Conservation (phyloP, 1,140 invertebrate species). For the Sarcophaga peregrina region DNA sequence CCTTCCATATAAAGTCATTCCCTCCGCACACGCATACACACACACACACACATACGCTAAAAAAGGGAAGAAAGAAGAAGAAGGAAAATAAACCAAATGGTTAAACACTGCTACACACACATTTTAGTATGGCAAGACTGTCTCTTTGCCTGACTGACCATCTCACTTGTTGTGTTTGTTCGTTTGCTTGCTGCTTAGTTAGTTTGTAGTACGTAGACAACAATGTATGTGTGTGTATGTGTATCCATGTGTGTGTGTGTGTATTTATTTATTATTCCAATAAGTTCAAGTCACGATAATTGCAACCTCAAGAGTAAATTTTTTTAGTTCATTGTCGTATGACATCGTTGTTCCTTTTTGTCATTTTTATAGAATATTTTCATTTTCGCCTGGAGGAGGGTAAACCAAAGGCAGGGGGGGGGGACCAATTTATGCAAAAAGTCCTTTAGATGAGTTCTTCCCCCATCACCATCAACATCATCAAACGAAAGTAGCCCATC, state of each 20-base stretch:
- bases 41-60: background rate
- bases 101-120: too few species aligned
- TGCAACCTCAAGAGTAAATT: slow-evolving; percentile 33
- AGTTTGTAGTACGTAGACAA: background rate
- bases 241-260: background rate
- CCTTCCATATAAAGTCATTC: slow-evolving; percentile 30
- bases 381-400: background rate
- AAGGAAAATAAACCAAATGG: background rate
- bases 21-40: background rate
- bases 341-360: background rate
- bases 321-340: slow-evolving; percentile 8
- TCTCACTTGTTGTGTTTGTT: background rate
- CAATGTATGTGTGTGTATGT: background rate
- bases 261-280: slow-evolving; percentile 26
- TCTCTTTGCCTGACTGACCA: too few species aligned
- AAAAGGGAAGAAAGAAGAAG: background rate
- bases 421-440: background rate
- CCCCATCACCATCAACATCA: background rate
- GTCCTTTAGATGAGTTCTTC: background rate
- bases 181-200: background rate
- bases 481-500: background rate
- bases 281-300: slow-evolving; percentile 40
- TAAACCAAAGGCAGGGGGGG: background rate
- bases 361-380: background rate
- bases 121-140: too few species aligned